Conservation (phyloP, 2,113 vertebrate species). For the Triplophysa dalaica region DNA sequence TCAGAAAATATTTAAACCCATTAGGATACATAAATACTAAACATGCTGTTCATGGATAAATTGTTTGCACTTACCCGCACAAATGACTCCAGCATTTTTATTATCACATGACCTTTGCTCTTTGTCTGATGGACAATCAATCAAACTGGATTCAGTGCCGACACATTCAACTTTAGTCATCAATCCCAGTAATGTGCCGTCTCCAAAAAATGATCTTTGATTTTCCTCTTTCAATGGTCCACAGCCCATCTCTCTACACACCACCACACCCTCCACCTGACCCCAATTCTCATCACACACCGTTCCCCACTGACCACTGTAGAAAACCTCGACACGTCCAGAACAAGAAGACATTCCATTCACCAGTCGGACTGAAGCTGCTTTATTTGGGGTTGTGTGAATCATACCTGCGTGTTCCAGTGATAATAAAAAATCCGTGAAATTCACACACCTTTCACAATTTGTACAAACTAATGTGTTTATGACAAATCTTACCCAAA, state of each 20-base stretch:
- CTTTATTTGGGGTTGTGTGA: background rate
- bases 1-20: too few species aligned
- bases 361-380: background rate
- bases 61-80: background rate
- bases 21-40: too few species aligned
- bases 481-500: conserved; percentile 10
- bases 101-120: fast-evolving
- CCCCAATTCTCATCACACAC: conserved; percentile 18
- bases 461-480: background rate
- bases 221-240: background rate
- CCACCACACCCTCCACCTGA: background rate
- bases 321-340: conserved; percentile 6
- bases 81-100: conserved; percentile 21
- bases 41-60: too few species aligned
- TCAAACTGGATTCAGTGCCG: background rate
- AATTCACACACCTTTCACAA: background rate
- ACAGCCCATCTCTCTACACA: conserved; percentile 21
- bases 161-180: background rate
- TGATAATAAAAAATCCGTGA: background rate
- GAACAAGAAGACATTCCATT: conserved; percentile 10
- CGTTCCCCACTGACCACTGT: background rate
- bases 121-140: background rate
- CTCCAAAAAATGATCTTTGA: background rate
- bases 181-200: fast-evolving
- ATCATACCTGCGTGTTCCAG: background rate